phyloP scores from a whole-genome alignment of 2,797 vertebrate species.

The Gymnopithys bicolor region DNA sequence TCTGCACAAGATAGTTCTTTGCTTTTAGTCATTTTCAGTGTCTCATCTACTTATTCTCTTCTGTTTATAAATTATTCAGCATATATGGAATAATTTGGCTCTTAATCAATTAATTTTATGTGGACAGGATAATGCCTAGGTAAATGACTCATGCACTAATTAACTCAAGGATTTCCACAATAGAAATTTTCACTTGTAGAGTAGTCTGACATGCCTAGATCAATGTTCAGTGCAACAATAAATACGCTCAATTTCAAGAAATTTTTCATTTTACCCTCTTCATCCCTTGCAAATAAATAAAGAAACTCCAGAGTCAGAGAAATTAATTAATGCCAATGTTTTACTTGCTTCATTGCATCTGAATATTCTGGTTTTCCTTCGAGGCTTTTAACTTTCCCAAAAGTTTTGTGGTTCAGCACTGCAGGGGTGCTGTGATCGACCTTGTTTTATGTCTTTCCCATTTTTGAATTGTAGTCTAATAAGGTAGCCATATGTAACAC shows the following conservation, averaged over 20 bases:
- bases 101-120: not conserved
- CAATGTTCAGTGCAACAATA: not conserved
- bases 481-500: not conserved
- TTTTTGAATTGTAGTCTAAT: not conserved
- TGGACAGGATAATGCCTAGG: not conserved
- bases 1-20: not conserved
- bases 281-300: not conserved
- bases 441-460: conserved; percentile 8
- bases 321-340: not conserved
- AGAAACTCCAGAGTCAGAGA: not conserved
- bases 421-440: not conserved
- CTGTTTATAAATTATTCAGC: not conserved
- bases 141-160: not conserved
- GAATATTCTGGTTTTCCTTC: conserved; percentile 1
- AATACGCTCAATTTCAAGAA: not conserved
- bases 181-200: not conserved
- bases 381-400: not conserved
- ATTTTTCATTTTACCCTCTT: not conserved
- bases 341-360: not conserved
- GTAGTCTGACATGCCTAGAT: not conserved
- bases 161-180: not conserved
- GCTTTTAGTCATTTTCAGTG: not conserved
- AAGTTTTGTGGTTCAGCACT: not conserved
- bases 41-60: not conserved
- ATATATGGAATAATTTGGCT: not conserved